phyloP scores from a whole-genome alignment of 2,113 vertebrate genomes.

The Acinonyx jubatus region DNA sequence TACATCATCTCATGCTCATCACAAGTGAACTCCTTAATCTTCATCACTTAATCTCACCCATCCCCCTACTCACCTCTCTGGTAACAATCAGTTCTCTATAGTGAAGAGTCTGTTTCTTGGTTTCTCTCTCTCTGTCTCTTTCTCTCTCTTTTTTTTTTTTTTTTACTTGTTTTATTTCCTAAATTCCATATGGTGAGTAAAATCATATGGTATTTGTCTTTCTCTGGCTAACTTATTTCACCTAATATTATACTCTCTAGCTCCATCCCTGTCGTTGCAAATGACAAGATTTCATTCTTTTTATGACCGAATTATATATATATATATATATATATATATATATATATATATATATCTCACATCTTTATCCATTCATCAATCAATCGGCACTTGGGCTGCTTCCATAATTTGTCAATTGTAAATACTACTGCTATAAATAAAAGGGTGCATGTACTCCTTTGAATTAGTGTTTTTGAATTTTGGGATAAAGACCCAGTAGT shows the following conservation, averaged over 20 bases:
- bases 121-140: neutral
- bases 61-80: neutral
- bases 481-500: neutral
- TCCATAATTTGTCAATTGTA: neutral
- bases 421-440: neutral
- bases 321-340: too few species aligned
- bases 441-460: neutral
- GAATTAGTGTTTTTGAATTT: neutral
- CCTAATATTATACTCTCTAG: neutral
- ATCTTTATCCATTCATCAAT: neutral
- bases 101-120: neutral
- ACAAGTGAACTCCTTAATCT: neutral
- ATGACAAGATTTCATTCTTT: neutral
- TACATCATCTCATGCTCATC: neutral
- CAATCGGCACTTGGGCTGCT: neutral
- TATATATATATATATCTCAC: neutral
- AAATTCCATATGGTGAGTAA: neutral
- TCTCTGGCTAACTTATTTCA: neutral
- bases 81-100: neutral
- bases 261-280: neutral
- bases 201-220: neutral
- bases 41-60: neutral
- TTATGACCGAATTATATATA: neutral
- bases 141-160: neutral
- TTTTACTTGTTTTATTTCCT: neutral